A percentile compares a stretch with the other conserved stretches of the same genome.
These are phyloP conservation scores for Dromiciops gliroides DNA, from an alignment of 2,113 vertebrate genomes.

Conservation along the genomic window DNA sequence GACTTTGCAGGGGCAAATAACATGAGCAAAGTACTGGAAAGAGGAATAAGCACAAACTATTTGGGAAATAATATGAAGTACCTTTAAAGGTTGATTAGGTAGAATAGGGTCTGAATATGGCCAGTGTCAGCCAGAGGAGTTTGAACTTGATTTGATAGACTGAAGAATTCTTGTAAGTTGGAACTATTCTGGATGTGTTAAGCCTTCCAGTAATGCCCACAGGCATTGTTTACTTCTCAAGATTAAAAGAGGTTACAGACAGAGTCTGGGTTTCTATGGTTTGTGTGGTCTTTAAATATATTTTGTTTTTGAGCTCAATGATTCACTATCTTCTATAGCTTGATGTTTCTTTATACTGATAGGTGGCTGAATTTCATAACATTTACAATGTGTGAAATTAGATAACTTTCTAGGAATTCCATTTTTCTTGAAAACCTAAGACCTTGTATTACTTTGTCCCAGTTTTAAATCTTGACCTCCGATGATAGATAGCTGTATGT, in stretches of 20 bases:
- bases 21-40: not conserved
- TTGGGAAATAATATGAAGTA: not conserved
- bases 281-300: not conserved
- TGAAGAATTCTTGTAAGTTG: not conserved
- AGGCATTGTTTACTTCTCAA: conserved; percentile 14
- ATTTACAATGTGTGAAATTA: not conserved
- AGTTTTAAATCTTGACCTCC: conserved; percentile 11
- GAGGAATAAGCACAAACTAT: not conserved
- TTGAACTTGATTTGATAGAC: not conserved
- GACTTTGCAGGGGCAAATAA: not conserved
- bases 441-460: conserved; percentile 18
- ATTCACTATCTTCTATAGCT: not conserved
- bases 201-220: not conserved
- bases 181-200: not conserved
- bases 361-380: not conserved
- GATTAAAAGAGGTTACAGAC: not conserved
- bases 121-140: not conserved
- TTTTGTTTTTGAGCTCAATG: conserved; percentile 36
- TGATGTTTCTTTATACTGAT: not conserved
- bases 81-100: not conserved
- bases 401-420: conserved; percentile 12
- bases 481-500: conserved; percentile 19
- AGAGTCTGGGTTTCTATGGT: conserved; percentile 4
- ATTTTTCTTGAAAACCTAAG: conserved; percentile 51
- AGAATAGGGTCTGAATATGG: not conserved